A percentile compares a stretch with the other conserved stretches of the same genome.
Evolutionary conservation across 2,888 invertebrate species (phyloP).

Genomic region (Acrobasis repandana): DNA sequence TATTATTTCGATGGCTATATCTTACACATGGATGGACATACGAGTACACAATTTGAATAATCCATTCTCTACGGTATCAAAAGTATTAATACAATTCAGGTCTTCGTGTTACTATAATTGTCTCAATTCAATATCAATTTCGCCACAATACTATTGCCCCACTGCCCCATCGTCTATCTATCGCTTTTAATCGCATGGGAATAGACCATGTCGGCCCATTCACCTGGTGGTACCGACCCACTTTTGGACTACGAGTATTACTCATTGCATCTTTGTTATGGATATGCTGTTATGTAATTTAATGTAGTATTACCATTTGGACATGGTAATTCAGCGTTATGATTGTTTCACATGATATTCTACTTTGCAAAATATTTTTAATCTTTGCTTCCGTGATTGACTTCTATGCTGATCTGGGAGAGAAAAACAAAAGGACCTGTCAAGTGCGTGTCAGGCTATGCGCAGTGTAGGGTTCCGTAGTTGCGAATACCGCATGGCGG

Average conservation of each 20-base stretch:
- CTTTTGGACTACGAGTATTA: conserved; percentile 10
- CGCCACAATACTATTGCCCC: conserved; percentile 1
- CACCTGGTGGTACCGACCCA: conserved; percentile 15
- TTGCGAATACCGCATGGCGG: too few relatives aligned
- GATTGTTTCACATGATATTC: neutral
- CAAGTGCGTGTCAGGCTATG: too few relatives aligned
- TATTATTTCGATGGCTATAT: too few relatives aligned
- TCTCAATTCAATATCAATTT: conserved; percentile 3
- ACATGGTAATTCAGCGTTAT: neutral
- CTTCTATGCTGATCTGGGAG: too few relatives aligned
- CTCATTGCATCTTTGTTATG: conserved; percentile 10
- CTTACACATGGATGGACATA: too few relatives aligned
- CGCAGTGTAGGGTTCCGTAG: too few relatives aligned
- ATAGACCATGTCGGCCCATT: conserved; percentile 15
- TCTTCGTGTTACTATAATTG: neutral
- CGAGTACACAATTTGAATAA: too few relatives aligned
- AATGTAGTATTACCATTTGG: neutral
- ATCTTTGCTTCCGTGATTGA: too few relatives aligned
- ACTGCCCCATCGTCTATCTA: neutral
- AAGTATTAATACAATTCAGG: too few relatives aligned
- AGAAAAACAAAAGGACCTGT: too few relatives aligned
- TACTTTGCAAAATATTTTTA: neutral
- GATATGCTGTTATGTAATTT: conserved; percentile 14
- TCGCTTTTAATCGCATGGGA: conserved; percentile 17
- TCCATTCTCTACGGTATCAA: too few relatives aligned